Evolutionary conservation across 2,797 vertebrate species (phyloP), one percentile per base, ranked within the genome.

Genomic region (Cirrhinus molitorella): DNA sequence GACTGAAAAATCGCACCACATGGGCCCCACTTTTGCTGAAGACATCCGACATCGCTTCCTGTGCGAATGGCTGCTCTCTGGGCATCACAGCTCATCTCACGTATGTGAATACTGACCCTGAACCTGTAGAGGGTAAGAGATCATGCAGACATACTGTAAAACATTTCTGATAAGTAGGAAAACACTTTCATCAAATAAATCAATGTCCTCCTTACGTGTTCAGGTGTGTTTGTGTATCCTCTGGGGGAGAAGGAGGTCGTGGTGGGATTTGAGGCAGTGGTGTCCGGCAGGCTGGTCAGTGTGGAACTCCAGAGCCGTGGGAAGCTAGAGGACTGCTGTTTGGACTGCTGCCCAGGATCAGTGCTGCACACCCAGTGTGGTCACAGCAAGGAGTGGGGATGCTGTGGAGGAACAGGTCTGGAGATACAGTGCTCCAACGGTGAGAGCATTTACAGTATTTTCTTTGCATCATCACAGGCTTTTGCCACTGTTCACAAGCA

Each of bases 211-310:
- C 17, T 55, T 11, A 80, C 68, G 59, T 43, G 7, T 21, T 17
- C 34, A 99, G 98, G 97, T 31, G 90, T 99, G 86, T 99, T 99
- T 91, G 94, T 99, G 89, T 99, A 99, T 92, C 97, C 97, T 0
- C 94, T 99, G 70, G 96, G 96, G 28, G 97, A 99, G 88, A 96
- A 94, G 0, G 98, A 99, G 91, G 96, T 98, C 16, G 96, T 99
- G 87, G 96, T 97, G 0, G 91, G 95, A 80, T 99, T 98, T 7
- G 96, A 99, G 92, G 97, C 97, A 0, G 91, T 85, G 0, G 95
- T 93, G 0, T 96, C 97, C 8, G 94, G 96, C 68, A 92, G 94
- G 57, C 90, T 94, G 34, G 95, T 98, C 81, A 96, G 96, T 0
- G 96, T 98, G 88, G 96, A 98, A 90, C 89, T 98, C 14, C 96